Evolutionary conservation across 2,888 invertebrate genomes (phyloP), one percentile per base, ranked within the genome.

Genomic region (Andrena bicolor): DNA sequence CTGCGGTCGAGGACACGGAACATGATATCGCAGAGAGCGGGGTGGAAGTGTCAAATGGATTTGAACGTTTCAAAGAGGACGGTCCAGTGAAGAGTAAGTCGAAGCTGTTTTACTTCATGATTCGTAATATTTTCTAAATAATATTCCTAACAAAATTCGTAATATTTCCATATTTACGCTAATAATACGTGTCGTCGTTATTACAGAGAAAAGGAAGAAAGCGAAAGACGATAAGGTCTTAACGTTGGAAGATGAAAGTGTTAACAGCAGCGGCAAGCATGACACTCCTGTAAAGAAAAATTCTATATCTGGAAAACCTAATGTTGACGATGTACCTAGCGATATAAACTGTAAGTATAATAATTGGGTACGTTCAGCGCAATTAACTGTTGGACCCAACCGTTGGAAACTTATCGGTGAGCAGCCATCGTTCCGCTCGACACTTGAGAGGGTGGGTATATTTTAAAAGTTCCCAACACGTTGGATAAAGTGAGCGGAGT

Each of bases 11-110:
- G 5, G 32, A 76, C 7, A 23, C 26, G 1, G 51, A 68, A 16
- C 1, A 64, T 4, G n/a, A 72, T 30, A 28, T 2, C 30, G 6
- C 32, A 6, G 82, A 85, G n/a, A 72, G 81, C 13, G 20, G 74
- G 56, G 32, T 68, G 13, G 81, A 85, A 30, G 5, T 28, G 56
- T 20, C 60, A 6, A 78, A 72, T 35, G 85, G 83, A 73, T 48
- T 78, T 1, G 90, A 91, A 76, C 83, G 89, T 49, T 70, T 32
- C 7, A 56, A 20, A 20, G 85, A 90, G 32, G 86, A 87, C 20
- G 80, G 20, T 28, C 72, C 89, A 10, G 69, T 80, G 8, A 90
- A 90, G 85, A 90, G 92, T 91, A 82, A 86, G 88, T 56, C 26
- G 16, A 5, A 69, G 20, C 28, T 30, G 35, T 23, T 60, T 16